Evolutionary conservation across 2,888 invertebrate species (phyloP), one percentile per base, ranked within the genome.

Genomic region (Bugulina stolonifera): DNA sequence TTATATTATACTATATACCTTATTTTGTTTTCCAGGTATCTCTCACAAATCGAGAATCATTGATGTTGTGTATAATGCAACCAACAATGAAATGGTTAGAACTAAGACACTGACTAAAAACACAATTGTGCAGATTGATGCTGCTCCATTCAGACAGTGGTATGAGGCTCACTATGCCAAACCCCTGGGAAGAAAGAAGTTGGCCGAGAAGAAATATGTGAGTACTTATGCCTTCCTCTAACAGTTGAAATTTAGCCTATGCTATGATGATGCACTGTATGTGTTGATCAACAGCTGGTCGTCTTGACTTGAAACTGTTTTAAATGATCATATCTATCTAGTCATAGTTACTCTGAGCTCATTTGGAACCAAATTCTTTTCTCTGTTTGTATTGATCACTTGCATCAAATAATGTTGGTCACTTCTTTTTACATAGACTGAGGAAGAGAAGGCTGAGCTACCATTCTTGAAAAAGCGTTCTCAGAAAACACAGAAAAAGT

Each of bases 31-130:
- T n/a, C n/a, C n/a, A 91, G 91, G 91, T 78, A 89, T 91, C 74
- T 92, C 98, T 29, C 91, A 95, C 77, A 97, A 94, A 86, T 94
- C 97, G 73, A 94, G 99, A 90, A 92, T 99, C 81, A 96, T 99
- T 82, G 99, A 99, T 88, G 98, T 98, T 73, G 95, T 99, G 55
- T 99, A 99, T 89, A 99, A 99, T 87, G 97, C 99, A 69, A 96
- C 95, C 78, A 99, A 97, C 89, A 99, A 99, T 86, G 99, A 99
- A 87, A 89, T 99, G 89, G 99, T 99, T 76, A 91, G 99, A 87
- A 99, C 99, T 80, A 99, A 99, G 87, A 99, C 99, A 57, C 88
- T 99, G 85, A 98, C 99, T 79, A 99, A 99, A 88, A 97, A 97
- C 84, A 93, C 94, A 75, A 96, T 98, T 83, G 93, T 99, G 78